phyloP scores from a whole-genome alignment of 2,888 invertebrate species.

The Himalopsyche anomala region DNA sequence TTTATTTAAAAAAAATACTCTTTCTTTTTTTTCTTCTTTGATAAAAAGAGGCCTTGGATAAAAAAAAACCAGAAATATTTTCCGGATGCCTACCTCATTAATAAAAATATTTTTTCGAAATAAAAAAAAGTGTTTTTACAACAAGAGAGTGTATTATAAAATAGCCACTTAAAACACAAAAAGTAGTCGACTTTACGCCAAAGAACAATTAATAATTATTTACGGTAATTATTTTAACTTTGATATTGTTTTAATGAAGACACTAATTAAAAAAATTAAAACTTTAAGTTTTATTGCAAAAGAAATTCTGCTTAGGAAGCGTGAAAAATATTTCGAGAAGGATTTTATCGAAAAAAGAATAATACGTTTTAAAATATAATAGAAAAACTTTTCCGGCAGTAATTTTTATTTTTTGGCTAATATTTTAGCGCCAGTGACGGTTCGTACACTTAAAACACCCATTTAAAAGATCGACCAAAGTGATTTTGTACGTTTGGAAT shows the following conservation, averaged over 20 bases:
- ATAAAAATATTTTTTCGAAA: too few species aligned
- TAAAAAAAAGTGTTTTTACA: too few species aligned
- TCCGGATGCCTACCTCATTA: too few species aligned
- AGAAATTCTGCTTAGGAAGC: not conserved
- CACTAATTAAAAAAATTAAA: conserved; percentile 10
- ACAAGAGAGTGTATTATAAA: too few species aligned
- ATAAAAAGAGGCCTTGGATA: too few species aligned
- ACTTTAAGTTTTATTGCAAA: not conserved
- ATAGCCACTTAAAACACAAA: too few species aligned
- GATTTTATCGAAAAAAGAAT: not conserved
- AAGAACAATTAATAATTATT: not conserved
- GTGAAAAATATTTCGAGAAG: not conserved
- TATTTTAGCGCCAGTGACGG: not conserved
- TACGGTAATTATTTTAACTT: not conserved
- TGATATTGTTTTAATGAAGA: not conserved
- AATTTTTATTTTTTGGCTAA: not conserved
- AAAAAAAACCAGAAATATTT: too few species aligned
- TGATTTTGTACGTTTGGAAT: too few species aligned
- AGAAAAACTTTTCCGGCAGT: not conserved
- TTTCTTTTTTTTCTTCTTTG: too few species aligned
- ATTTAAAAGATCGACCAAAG: too few species aligned
- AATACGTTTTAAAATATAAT: not conserved
- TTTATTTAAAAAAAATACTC: too few species aligned
- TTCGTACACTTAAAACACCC: not conserved
- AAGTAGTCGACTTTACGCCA: too few species aligned